phyloP scores from a whole-genome alignment of 2,888 invertebrate genomes.

The Cerastis rubricosa region DNA sequence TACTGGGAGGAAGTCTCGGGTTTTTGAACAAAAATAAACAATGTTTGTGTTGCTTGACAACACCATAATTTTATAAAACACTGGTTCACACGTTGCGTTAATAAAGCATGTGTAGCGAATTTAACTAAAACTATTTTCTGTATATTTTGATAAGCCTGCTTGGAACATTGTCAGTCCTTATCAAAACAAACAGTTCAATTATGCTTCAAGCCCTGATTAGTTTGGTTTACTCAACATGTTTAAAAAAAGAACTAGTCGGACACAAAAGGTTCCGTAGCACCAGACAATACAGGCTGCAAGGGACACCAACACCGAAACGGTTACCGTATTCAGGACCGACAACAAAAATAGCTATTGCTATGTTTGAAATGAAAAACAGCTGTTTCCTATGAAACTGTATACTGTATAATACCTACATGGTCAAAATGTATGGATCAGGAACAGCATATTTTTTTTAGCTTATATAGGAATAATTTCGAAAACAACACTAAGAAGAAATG shows the following conservation, averaged over 20 bases:
- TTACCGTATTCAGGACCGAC: too few species aligned
- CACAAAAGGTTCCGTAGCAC: background rate
- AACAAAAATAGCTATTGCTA: too few species aligned
- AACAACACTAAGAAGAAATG: too few species aligned
- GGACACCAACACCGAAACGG: too few species aligned
- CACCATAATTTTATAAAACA: background rate
- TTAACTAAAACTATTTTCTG: background rate
- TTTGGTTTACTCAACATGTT: background rate
- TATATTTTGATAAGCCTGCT: constrained; percentile 40
- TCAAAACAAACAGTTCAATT: constrained; percentile 34
- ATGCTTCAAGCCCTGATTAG: background rate
- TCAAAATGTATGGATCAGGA: too few species aligned
- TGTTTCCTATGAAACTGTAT: too few species aligned
- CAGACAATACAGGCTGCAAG: background rate
- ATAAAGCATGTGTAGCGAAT: constrained; percentile 18
- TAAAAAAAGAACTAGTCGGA: background rate
- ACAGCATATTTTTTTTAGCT: too few species aligned
- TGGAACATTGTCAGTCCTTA: constrained; percentile 24
- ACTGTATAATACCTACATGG: too few species aligned
- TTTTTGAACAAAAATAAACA: background rate
- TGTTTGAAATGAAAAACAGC: too few species aligned
- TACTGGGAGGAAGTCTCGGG: too few species aligned
- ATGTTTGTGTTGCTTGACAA: background rate
- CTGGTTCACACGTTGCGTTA: background rate
- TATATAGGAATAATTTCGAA: too few species aligned